Base-by-base conservation (phyloP, 2,113 vertebrate genomes). In the Forbesichthys agassizii region DNA sequence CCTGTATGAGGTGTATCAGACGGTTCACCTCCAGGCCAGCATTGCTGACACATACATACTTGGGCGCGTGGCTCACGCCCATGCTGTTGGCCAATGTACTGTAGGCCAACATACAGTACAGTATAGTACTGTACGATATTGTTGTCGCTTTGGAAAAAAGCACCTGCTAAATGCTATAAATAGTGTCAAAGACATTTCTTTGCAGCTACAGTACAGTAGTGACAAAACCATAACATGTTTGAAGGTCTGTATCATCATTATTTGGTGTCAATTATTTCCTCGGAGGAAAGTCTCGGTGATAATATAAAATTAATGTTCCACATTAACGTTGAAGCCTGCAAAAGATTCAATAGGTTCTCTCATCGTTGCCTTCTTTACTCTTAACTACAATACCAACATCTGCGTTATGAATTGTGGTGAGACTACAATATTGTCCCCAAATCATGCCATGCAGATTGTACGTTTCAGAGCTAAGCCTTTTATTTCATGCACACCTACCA, bases 1-100 rank as follows among this genome's bases (percentile, higher is more conserved):
- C 54, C 81, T 83, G 74, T 67, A 77, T 76, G 74, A 87, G 81
- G 61, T 85, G 75, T 80, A 85, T 71, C 69, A 8, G 60, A 84
- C 77, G 75, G 88, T 89, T 93, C 85, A 91, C 72, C 55, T 76
- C 64, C 65, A 79, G 90, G 89, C 86, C 90, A 91, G 33, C 9
- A 7, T 61, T 91, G 80, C 83, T 93, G 88, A 91, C 84, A 91
- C 86, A 90, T 82, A 85, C 80, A 83, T 76, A 88, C 85, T 78
- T 81, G 73, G 81, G 78, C 78, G 58, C 63, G 84, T 85, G 75
- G 80, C 87, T 85, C 77, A 89, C 84, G 83, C 75, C 78, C 80
- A 89, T 62, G 71, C 80, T 78, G 88, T 71, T 79, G 73, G 81
- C 49, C 52, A n/a, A 70, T 75, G 61, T 48, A 48, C 80, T 78